Base-by-base conservation (phyloP, 2,113 vertebrate genomes). In the Piprites chloris region DNA sequence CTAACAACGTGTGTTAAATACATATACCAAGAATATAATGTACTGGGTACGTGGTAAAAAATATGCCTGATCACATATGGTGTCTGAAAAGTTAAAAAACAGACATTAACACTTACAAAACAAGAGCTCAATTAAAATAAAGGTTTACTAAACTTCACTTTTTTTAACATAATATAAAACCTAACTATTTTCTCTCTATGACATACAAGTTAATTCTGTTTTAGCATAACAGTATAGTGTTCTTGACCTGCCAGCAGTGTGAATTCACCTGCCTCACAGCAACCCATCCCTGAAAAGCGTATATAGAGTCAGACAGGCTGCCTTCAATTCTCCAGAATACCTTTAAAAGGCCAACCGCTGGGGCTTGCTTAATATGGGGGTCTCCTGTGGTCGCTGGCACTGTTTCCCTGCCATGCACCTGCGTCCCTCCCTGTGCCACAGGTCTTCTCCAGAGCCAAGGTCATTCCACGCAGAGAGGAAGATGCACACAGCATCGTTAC, bases 1-100 rank as follows among this genome's bases (percentile, higher is more conserved):
- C 69, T 68, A 76, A 68, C 81, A 75, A n/a, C 33, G 61, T 59
- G n/a, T 52, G 27, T 81, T 76, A 93, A 86, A 84, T 52, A 71
- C 61, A 33, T 41, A 63, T 24, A 84, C 47, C 52, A 62, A 52
- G 80, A 90, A 72, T 65, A 41, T 52, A 75, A 72, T 28, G 81
- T 89, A 78, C 62, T 2, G 20, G 16, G 32, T 86, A 90, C 11
- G 9, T 14, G 49, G 82, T 81, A 85, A 89, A 93, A 90, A 90
- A 83, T 41, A 92, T 9, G 26, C 46, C 58, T 73, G 84, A 59
- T 79, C 56, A 44, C 76, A 87, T 87, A 87, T 14, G 59, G 89
- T 68, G 73, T 81, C 94, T 92, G 91, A 74, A 84, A 96, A 95
- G 65, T 90, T 85, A 95, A 89, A 84, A 71, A 59, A 5, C 73